A percentile compares a stretch with the other conserved stretches of the same genome.
phyloP scores from a whole-genome alignment of 2,113 vertebrate genomes.

The Engraulis encrasicolus region DNA sequence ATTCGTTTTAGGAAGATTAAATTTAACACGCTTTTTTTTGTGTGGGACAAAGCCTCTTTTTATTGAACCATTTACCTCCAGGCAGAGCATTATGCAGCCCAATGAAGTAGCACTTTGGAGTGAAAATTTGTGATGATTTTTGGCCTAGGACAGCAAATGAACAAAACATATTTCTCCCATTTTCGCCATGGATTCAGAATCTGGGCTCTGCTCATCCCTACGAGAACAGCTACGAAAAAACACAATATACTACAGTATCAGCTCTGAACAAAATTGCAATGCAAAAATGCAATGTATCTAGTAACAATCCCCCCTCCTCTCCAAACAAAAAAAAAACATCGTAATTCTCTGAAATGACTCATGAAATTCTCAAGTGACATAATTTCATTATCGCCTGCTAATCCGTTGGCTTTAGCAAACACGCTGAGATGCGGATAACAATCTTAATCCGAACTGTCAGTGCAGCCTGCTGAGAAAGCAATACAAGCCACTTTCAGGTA shows the following conservation, averaged over 20 bases:
- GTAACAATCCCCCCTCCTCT: no score
- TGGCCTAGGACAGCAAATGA: conserved; percentile 52
- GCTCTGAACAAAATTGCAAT: not conserved
- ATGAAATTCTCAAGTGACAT: conserved; percentile 2
- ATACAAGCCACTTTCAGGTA: conserved; percentile 12
- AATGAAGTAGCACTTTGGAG: conserved; percentile 61
- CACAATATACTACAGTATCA: not conserved
- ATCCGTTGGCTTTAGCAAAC: conserved; percentile 7
- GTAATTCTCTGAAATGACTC: no score
- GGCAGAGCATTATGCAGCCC: conserved; percentile 49
- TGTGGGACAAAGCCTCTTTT: conserved; percentile 54
- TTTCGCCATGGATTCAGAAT: not conserved
- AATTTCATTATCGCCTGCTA: not conserved
- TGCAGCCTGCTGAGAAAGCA: conserved; percentile 7
- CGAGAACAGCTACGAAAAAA: not conserved
- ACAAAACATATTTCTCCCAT: conserved; percentile 40
- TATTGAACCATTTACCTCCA: conserved; percentile 60
- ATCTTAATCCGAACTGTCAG: not conserved
- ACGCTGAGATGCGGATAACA: not conserved
- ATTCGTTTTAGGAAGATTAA: conserved; percentile 68
- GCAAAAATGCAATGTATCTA: not conserved
- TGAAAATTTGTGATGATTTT: conserved; percentile 50
- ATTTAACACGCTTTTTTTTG: conserved; percentile 50
- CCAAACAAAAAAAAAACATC: not conserved
- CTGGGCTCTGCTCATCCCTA: not conserved